These are phyloP conservation scores for Acyrthosiphon pisum DNA, from an alignment of 1,140 invertebrate genomes.

Conservation along the genomic window DNA sequence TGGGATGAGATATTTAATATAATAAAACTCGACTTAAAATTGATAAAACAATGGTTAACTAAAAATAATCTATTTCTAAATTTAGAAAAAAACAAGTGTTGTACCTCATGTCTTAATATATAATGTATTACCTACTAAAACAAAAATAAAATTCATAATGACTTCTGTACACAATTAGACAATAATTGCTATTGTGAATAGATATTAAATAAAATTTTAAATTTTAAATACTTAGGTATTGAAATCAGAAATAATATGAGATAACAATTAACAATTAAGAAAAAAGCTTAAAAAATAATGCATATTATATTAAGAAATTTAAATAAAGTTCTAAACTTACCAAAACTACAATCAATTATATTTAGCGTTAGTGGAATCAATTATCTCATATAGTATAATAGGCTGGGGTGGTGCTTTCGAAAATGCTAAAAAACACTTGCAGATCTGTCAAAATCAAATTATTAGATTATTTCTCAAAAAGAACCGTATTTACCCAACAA, in stretches of 20 bases:
- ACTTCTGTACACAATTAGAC: background rate
- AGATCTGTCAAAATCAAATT: too few species aligned
- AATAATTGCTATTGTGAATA: too few species aligned
- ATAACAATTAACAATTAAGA: background rate
- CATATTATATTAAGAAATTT: background rate
- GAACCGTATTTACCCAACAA: background rate
- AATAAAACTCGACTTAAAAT: too few species aligned
- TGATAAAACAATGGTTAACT: background rate
- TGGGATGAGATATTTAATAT: too few species aligned
- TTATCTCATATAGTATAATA: background rate
- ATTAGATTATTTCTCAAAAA: background rate
- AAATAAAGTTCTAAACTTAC: background rate
- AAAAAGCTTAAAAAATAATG: background rate
- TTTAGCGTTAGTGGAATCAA: background rate
- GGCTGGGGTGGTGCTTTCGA: too few species aligned
- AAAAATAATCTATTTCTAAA: background rate
- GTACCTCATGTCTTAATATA: background rate
- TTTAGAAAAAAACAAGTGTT: background rate
- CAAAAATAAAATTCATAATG: background rate
- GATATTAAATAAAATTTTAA: too few species aligned
- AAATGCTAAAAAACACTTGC: too few species aligned
- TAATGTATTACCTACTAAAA: background rate
- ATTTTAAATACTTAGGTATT: too few species aligned
- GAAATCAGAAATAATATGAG: background rate
- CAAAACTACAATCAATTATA: background rate